These are phyloP conservation scores for Bombus confusus DNA, from an alignment of 1,140 invertebrate genomes.

Conservation along the genomic window DNA sequence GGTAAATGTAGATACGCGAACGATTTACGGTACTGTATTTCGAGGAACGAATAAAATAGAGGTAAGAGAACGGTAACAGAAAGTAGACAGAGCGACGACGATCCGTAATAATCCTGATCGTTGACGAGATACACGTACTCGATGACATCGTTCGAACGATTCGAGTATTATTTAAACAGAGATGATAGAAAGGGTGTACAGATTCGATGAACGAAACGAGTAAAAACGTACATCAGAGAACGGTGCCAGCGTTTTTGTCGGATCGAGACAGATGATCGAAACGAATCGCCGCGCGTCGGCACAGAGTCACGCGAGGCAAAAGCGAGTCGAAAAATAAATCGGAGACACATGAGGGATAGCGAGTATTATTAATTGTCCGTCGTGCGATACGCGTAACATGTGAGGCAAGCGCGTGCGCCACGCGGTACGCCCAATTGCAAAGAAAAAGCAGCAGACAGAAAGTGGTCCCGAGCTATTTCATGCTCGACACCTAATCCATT, in stretches of 20 bases:
- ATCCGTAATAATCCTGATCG: not conserved
- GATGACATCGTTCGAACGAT: too few species aligned
- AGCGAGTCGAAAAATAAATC: constrained; percentile 67
- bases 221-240: too few species aligned
- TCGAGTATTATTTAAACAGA: not conserved
- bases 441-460: constrained; percentile 42
- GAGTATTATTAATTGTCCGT: constrained; percentile 49
- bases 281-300: constrained; percentile 1
- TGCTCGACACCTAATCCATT: constrained; percentile 42
- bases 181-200: not conserved
- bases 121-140: not conserved
- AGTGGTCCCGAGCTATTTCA: constrained; percentile 33
- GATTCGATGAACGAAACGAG: not conserved
- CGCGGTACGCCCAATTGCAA: constrained; percentile 2
- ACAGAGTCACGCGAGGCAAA: constrained; percentile 44
- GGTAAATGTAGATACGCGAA: not conserved
- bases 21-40: not conserved
- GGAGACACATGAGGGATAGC: constrained; percentile 57
- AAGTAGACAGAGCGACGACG: not conserved
- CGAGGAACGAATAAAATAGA: not conserved
- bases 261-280: not conserved
- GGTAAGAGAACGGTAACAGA: not conserved
- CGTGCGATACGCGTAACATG: constrained; percentile 6
- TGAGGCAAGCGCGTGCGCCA: constrained; percentile 2
- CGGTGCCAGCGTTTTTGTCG: not conserved